phyloP scores from a whole-genome alignment of 2,797 vertebrate species.

The Anguilla marmorata region DNA sequence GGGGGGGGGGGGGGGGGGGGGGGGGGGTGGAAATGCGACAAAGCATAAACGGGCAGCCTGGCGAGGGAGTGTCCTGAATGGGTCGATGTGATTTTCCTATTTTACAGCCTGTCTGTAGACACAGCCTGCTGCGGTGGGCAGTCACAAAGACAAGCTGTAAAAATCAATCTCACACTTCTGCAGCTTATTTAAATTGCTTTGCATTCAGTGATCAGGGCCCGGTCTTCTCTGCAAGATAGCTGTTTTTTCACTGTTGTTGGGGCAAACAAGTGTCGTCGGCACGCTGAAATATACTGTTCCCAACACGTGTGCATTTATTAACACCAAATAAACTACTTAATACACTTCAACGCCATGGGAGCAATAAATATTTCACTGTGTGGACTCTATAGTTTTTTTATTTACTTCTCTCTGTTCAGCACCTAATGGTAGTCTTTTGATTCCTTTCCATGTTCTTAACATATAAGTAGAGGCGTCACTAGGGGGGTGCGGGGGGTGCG shows the following conservation, averaged over 20 bases:
- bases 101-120: slow-evolving; percentile 2
- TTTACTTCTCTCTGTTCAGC: background rate
- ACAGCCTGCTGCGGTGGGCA: background rate
- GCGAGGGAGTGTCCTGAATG: background rate
- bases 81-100: background rate
- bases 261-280: background rate
- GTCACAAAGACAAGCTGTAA: background rate
- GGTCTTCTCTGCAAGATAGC: background rate
- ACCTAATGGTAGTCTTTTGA: background rate
- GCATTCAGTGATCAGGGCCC: background rate
- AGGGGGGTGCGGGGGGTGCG: no score
- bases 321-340: background rate
- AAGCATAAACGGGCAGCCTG: background rate
- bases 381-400: background rate
- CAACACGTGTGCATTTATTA: background rate
- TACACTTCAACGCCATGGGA: background rate
- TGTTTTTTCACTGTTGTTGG: background rate
- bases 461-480: background rate
- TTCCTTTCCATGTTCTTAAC: background rate
- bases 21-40: background rate
- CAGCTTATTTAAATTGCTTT: background rate
- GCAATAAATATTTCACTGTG: background rate
- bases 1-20: no score
- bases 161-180: slow-evolving; percentile 4
- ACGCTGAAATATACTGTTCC: background rate